Evolutionary conservation across 1,140 invertebrate species (phyloP).

Genomic region (Aphis craccivora): DNA sequence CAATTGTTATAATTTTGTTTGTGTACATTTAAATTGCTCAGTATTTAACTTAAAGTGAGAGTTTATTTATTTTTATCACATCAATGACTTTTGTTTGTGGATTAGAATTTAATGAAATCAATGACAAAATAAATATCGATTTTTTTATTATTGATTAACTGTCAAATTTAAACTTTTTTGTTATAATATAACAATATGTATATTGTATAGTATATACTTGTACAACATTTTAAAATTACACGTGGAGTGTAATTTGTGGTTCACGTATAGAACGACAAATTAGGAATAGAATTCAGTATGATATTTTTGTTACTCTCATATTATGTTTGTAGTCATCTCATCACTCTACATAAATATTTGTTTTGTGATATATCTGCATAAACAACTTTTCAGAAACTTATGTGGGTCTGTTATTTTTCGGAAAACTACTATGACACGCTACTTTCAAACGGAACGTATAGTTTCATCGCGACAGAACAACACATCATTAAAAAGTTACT

Average conservation of each 20-base stretch:
- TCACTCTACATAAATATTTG: neutral
- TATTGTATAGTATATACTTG: neutral
- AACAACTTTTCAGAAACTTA: neutral
- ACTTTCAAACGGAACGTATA: neutral
- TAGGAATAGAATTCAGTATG: neutral
- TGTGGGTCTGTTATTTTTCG: neutral
- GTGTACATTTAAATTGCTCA: slow-evolving; percentile 6
- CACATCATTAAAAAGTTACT: neutral
- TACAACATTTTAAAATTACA: neutral
- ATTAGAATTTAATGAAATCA: neutral
- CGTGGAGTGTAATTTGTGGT: neutral
- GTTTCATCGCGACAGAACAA: neutral
- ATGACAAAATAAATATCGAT: neutral
- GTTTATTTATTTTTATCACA: slow-evolving; percentile 5
- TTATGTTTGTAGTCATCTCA: neutral
- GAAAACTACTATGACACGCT: neutral
- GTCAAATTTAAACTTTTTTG: neutral
- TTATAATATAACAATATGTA: neutral
- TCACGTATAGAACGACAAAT: neutral
- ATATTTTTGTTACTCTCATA: neutral
- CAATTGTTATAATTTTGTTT: slow-evolving; percentile 21
- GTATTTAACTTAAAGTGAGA: neutral
- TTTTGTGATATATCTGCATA: neutral
- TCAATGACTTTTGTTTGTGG: neutral
- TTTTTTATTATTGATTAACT: neutral